These are phyloP conservation scores for Zosterops pallidus DNA, from an alignment of 2,113 vertebrate genomes.

Conservation along the genomic window DNA sequence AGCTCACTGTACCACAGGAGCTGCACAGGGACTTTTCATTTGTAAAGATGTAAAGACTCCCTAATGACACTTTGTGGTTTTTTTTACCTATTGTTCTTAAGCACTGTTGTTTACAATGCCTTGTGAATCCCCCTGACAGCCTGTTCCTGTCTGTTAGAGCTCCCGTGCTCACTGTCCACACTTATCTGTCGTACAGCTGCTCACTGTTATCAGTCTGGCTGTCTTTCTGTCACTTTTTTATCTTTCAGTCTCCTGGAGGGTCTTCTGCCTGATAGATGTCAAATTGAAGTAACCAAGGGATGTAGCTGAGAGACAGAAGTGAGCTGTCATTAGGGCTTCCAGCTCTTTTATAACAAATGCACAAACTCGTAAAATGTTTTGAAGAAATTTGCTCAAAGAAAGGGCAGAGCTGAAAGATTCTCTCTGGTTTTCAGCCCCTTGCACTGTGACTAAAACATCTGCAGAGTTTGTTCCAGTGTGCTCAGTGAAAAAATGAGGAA, in stretches of 20 bases:
- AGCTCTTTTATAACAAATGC: not conserved
- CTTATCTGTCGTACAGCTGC: not conserved
- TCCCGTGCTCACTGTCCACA: not conserved
- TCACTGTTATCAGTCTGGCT: conserved; percentile 37
- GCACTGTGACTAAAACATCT: not conserved
- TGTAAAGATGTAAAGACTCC: not conserved
- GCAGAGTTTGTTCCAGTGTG: not conserved
- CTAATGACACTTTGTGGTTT: not conserved
- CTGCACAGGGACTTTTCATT: not conserved
- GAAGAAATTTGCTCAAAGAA: not conserved
- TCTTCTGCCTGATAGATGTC: conserved; percentile 33
- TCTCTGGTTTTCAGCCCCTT: not conserved
- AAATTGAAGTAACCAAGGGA: conserved; percentile 33
- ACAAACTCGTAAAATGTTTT: not conserved
- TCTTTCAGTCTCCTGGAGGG: conserved; percentile 43
- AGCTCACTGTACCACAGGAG: not conserved
- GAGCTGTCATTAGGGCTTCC: not conserved
- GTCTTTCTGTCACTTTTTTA: conserved; percentile 49
- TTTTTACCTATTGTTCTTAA: not conserved
- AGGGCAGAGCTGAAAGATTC: not conserved
- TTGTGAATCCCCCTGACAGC: conserved; percentile 32
- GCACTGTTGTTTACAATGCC: not conserved
- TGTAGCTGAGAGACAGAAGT: conserved; percentile 14
- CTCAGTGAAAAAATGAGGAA: not conserved
- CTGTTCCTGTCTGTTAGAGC: conserved; percentile 19